Evolutionary conservation across 2,113 vertebrate genomes (phyloP).

Genomic region (Syngnathus typhle): DNA sequence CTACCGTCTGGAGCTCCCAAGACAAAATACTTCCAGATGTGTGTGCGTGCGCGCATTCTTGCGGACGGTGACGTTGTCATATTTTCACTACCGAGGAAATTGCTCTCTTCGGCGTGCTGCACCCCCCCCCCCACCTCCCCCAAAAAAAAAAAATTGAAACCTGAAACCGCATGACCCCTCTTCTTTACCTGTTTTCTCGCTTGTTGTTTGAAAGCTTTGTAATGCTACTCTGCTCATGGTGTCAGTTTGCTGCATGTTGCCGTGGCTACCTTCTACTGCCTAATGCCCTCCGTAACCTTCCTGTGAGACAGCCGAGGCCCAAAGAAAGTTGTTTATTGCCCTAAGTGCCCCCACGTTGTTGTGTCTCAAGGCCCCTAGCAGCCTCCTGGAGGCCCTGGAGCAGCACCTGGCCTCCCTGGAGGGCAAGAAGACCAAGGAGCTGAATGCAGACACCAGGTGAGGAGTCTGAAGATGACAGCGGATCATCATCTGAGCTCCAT

Average conservation of each 20-base stretch:
- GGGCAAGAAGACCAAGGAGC: slow-evolving; percentile 86
- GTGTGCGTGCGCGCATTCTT: slow-evolving; percentile 42
- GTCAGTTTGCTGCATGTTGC: slow-evolving; percentile 63
- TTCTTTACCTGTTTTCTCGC: slow-evolving; percentile 11
- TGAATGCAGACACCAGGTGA: slow-evolving; percentile 83
- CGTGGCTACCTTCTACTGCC: slow-evolving; percentile 56
- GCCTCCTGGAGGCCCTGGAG: slow-evolving; percentile 89
- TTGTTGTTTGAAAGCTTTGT: slow-evolving; percentile 28
- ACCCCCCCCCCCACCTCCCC: no score
- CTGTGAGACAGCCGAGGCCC: slow-evolving; percentile 36
- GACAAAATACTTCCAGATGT: slow-evolving; percentile 32
- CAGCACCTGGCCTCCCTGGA: slow-evolving; percentile 93
- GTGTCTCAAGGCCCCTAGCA: slow-evolving; percentile 79
- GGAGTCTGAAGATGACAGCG: background rate
- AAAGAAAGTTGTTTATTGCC: no score
- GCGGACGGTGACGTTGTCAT: slow-evolving; percentile 52
- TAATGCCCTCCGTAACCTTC: slow-evolving; percentile 55
- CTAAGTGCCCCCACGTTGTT: background rate
- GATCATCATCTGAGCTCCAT: background rate
- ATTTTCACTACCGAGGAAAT: slow-evolving; percentile 49
- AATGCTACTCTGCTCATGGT: slow-evolving; percentile 28
- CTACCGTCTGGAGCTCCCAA: slow-evolving; percentile 5
- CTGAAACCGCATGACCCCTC: slow-evolving; percentile 9
- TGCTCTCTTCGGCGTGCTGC: slow-evolving; percentile 13
- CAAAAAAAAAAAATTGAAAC: no score